Percentiles rank a stretch among this genome's conserved stretches.
These are phyloP conservation scores for Chloropsis cyanopogon DNA, from an alignment of 2,113 vertebrate genomes.

Conservation along the genomic window DNA sequence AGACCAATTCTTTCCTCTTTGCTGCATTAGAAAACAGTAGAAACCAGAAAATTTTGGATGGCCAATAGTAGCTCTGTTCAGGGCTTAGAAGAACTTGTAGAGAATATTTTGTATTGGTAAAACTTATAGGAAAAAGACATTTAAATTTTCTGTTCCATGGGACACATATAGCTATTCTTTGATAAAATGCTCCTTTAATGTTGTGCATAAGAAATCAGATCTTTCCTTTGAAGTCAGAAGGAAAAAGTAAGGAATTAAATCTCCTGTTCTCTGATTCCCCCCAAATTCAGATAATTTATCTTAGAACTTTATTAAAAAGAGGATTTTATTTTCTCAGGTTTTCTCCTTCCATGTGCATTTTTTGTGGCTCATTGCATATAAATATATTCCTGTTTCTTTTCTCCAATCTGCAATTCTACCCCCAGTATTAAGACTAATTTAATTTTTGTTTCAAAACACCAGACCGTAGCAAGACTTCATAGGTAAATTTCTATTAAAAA, in stretches of 20 bases:
- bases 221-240: background rate
- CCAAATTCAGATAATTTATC: background rate
- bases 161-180: background rate
- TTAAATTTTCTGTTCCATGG: background rate
- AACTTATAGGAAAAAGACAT: background rate
- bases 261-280: background rate
- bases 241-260: background rate
- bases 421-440: background rate
- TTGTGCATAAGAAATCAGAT: background rate
- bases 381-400: background rate
- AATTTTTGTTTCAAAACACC: background rate
- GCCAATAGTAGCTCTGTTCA: background rate
- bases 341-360: background rate
- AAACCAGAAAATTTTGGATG: background rate
- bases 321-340: background rate
- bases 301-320: background rate
- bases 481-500: background rate
- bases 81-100: background rate
- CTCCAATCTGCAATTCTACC: background rate
- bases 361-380: background rate
- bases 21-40: background rate
- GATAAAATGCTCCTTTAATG: conserved; percentile 5
- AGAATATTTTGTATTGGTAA: background rate
- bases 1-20: background rate
- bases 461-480: background rate